Percentiles rank a stretch among this genome's conserved stretches.
phyloP scores from a whole-genome alignment of 2,797 vertebrate genomes.

The Pipistrellus kuhlii region DNA sequence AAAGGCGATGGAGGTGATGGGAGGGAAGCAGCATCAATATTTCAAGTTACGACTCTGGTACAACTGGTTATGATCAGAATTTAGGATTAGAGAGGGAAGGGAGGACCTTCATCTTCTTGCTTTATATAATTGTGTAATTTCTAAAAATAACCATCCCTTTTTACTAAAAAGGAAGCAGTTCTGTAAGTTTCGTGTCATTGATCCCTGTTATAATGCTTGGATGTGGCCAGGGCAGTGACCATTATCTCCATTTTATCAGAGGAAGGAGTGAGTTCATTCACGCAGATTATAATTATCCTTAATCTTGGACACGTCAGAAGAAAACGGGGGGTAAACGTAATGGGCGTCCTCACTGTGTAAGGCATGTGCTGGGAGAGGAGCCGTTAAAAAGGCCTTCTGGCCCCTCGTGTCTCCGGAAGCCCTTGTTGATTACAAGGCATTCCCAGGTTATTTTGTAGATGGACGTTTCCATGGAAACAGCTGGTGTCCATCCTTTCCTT shows the following conservation, averaged over 20 bases:
- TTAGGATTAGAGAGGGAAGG: background rate
- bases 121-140: background rate
- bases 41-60: background rate
- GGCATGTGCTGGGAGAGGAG: background rate
- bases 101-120: background rate
- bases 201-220: background rate
- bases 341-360: background rate
- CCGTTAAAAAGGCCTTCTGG: background rate
- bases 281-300: constrained; percentile 7
- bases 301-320: background rate
- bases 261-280: constrained; percentile 8
- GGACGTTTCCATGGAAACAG: constrained; percentile 17
- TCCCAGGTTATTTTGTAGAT: background rate
- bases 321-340: background rate
- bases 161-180: background rate
- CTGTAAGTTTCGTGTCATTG: background rate
- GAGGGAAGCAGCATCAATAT: background rate
- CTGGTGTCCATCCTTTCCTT: background rate
- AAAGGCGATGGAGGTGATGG: background rate
- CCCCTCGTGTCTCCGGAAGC: background rate
- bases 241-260: background rate
- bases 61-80: background rate
- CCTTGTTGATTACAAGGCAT: background rate
- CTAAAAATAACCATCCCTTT: background rate
- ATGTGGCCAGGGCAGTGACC: background rate